These are phyloP conservation scores for Melieria omissa DNA, from an alignment of 2,888 invertebrate species.

Conservation along the genomic window DNA sequence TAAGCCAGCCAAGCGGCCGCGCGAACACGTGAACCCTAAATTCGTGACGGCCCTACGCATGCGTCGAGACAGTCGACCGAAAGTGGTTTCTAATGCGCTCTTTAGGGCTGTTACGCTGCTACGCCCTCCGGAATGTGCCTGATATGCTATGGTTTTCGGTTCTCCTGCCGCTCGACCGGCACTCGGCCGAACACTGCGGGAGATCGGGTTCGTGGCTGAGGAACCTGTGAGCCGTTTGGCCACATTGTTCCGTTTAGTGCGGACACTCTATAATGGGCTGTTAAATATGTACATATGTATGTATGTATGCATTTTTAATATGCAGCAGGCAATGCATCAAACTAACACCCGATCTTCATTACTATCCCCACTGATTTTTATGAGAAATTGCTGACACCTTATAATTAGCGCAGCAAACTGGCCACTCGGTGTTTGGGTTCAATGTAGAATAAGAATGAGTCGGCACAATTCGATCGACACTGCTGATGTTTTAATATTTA, in stretches of 20 bases:
- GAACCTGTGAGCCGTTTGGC: background rate
- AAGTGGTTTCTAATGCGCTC: slow-evolving; percentile 39
- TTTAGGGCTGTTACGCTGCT: slow-evolving; percentile 40
- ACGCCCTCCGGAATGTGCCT: slow-evolving; percentile 29
- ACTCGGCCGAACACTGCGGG: slow-evolving; percentile 6
- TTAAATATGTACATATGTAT: too few species aligned
- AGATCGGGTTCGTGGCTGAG: background rate
- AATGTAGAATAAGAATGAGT: too few species aligned
- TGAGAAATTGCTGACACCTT: background rate
- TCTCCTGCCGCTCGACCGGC: background rate
- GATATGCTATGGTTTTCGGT: background rate
- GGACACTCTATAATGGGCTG: slow-evolving; percentile 7
- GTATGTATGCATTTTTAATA: slow-evolving; percentile 25
- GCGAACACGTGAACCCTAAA: too few species aligned
- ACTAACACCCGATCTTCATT: slow-evolving; percentile 18
- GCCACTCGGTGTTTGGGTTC: too few species aligned
- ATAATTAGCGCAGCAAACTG: slow-evolving; percentile 6
- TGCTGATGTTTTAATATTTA: too few species aligned
- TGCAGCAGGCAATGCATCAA: slow-evolving; percentile 23
- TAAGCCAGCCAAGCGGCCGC: background rate
- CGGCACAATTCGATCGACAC: too few species aligned
- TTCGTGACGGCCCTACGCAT: too few species aligned
- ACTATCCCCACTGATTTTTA: background rate
- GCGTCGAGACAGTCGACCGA: background rate
- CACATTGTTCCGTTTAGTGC: background rate